Evolutionary conservation across 2,113 vertebrate species (phyloP), one percentile per base, ranked within the genome.

Genomic region (Melanerpes formicivorus): DNA sequence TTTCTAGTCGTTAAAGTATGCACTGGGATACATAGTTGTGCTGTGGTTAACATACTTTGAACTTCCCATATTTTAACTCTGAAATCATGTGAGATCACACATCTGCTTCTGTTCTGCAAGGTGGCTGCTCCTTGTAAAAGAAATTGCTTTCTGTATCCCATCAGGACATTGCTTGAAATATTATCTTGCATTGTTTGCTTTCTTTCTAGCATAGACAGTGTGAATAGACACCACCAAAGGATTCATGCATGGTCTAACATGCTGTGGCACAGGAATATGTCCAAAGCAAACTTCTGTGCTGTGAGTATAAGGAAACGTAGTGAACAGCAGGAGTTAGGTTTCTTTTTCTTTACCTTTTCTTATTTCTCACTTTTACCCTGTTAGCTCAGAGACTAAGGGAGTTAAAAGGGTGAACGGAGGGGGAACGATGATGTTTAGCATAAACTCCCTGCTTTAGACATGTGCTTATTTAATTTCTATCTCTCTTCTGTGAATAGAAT

Each of bases 61-160:
- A 48, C n/a, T 58, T 37, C 10, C n/a, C 5, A 18, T 59, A 27
- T 32, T 93, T 52, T 73, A 37, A 44, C 18, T 94, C 42, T 55
- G 80, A 82, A 48, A 27, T 2, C 2, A 64, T 77, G 63, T 77
- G 85, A 62, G 58, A 73, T 65, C 37, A 77, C 34, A 32, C 29
- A 40, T 78, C 87, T 96, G 54, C 74, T 95, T 87, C 54, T 96
- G 42, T 34, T 90, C 91, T 73, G 14, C 52, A 60, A 87, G 42
- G 26, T 91, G 54, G 15, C 37, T 85, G 40, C 59, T 69, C 46
- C 26, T 58, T 64, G 22, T 79, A 18, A 59, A 52, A 62, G 82
- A 71, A 84, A 75, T 84, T 84, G 11, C 32, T 90, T 25, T 91
- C 71, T 66, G 29, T 66, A 65, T 90, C 55, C 37, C 78, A 70